Conservation (phyloP, 2,888 invertebrate genomes). For the Eilema depressum region DNA sequence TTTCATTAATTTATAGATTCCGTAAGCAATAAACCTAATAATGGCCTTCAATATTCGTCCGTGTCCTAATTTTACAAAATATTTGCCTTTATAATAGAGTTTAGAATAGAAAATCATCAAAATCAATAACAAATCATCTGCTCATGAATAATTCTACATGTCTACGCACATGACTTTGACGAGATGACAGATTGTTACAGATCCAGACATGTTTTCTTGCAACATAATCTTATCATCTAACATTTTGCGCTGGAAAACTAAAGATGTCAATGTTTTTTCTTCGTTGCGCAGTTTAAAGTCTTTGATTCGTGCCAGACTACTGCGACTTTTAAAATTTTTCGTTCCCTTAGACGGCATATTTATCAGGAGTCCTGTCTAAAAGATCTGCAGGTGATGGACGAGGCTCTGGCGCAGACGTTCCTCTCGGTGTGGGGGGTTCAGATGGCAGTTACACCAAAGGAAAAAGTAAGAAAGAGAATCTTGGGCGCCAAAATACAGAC, state of each 20-base stretch:
- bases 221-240: slow-evolving; percentile 5
- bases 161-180: not conserved
- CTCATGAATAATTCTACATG: not conserved
- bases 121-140: not conserved
- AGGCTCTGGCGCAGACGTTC: no score
- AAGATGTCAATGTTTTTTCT: slow-evolving; percentile 1
- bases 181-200: not conserved
- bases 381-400: no score
- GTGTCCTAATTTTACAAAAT: no score
- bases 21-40: no score
- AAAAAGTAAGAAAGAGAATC: no score
- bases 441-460: not conserved
- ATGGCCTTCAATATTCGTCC: no score
- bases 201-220: not conserved
- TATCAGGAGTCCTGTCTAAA: no score
- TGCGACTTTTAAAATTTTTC: not conserved
- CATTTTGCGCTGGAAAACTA: not conserved
- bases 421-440: no score
- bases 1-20: no score
- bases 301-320: not conserved
- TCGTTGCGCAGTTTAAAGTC: not conserved
- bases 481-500: no score
- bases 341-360: no score
- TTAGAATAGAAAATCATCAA: not conserved
- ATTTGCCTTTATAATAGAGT: no score